Base-by-base conservation (phyloP, 2,113 vertebrate species). In the Microcebus lehilahytsara region DNA sequence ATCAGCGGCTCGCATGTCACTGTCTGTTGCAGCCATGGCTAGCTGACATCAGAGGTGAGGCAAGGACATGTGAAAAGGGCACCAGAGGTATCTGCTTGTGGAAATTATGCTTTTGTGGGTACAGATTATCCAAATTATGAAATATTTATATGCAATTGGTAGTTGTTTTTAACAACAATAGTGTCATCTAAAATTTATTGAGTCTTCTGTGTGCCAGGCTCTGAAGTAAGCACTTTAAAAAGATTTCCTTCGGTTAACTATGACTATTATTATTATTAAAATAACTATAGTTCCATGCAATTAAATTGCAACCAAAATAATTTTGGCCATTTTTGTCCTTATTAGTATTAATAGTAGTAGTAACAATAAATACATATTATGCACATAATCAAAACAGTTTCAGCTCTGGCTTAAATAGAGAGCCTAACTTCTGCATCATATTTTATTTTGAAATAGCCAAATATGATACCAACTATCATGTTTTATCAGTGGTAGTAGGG, bases 391-490 rank as follows among this genome's bases (percentile, higher is more conserved):
- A 58, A 67, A 91, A 79, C 8, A 67, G 25, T 37, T 62, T 64
- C 72, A 58, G 8, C 32, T 81, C 66, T 89, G 71, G 27, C 53
- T 74, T 71, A 79, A 85, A 85, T 42, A 49, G n/a, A 32, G 19
- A 75, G 17, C 22, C 56, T 69, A 27, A 87, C 7, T 67, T 17
- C 77, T 74, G 30, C 11, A 74, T 79, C 62, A 87, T 46, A 46
- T 79, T 93, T 87, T 85, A 75, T 81, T 75, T 72, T 71, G 69
- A 95, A 85, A 85, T 80, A 87, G 30, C 13, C 51, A 92, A n/a
- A 75, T 58, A 11, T 32, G 34, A 58, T 71, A 8, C 12, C 30
- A 92, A 9, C n/a, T 37, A 46, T 20, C 30, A 9, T 84, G 34
- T 92, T 87, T 92, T 74, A 5, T 40, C 27, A 74, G 23, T 69